Conservation (phyloP, 2,113 vertebrate genomes). For the Bos javanicus region DNA sequence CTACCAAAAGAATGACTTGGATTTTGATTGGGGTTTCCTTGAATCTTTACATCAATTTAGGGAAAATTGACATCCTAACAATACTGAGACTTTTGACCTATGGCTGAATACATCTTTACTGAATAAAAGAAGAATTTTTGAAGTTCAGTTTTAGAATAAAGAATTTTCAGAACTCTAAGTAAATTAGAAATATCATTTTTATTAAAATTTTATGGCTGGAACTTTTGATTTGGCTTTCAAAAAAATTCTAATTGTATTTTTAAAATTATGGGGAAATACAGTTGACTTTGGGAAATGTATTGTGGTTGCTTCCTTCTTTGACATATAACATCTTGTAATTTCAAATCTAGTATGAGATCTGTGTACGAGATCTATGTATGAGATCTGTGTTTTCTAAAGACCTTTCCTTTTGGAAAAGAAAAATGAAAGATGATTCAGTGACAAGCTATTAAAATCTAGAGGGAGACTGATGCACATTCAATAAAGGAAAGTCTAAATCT, state of each 20-base stretch:
- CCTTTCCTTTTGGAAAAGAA: background rate
- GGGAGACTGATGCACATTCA: background rate
- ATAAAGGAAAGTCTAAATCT: background rate
- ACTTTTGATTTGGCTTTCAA: conserved; percentile 5
- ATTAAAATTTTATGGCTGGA: background rate
- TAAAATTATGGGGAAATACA: background rate
- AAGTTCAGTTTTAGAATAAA: background rate
- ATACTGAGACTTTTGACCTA: background rate
- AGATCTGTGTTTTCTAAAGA: background rate
- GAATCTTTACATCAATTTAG: background rate
- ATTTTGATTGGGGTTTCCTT: background rate
- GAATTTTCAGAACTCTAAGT: background rate
- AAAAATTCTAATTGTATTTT: background rate
- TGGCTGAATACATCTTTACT: background rate
- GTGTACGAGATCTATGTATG: background rate
- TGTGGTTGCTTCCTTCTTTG: background rate
- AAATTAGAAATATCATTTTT: background rate
- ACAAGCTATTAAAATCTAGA: background rate
- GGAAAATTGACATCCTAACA: background rate
- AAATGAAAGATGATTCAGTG: background rate
- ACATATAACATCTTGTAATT: background rate
- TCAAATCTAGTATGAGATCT: background rate
- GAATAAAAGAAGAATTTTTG: background rate
- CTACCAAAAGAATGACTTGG: background rate
- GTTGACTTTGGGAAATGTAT: background rate